Evolutionary conservation across 2,113 vertebrate species (phyloP), one percentile per base, ranked within the genome.

Genomic region (Camelus dromedarius): DNA sequence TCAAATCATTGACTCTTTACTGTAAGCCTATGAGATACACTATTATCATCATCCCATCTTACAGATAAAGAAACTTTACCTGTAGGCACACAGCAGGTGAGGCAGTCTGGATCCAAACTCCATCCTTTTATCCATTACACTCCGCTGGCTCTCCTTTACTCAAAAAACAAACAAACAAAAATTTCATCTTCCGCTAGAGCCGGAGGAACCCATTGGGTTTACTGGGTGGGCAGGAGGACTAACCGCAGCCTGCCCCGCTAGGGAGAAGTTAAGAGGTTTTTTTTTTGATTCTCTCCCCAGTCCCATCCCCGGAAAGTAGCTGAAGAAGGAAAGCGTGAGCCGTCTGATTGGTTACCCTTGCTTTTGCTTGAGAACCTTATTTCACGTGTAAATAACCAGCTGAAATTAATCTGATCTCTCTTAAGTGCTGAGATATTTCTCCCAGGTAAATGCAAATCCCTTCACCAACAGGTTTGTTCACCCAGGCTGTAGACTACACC

Each of bases 381-480:
- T 89, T 86, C 66, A 48, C 30, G 20, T 69, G 42, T 66, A 86
- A 97, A 95, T 64, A 85, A 79, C 46, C 24, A 3, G 6, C 26
- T 93, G 94, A 70, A 95, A 97, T 89, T 42, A 94, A 89, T 73
- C 54, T 67, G 38, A 82, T 84, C 64, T 62, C 92, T 91, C 24
- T 66, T 58, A 91, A 89, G 42, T 67, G 82, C 72, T 89, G 66
- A 98, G 83, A 64, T 91, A 93, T 42, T 93, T 86, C 77, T 95
- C 48, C 54, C 70, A 81, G 58, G 92, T 96, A 97, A 95, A 89
- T 73, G 87, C 93, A 96, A 98, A 96, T 93, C 14, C 75, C 98
- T 96, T 90, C 90, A 93, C 97, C 93, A 96, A 95, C 97, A 96
- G 97, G 97, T 96, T 97, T 96, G 86, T 54, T 95, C 95, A 96